Evolutionary conservation across 30 jellyfish, hydroid and myxozoan genomes (phyloP).

Genomic region (Aurelia sp.): DNA sequence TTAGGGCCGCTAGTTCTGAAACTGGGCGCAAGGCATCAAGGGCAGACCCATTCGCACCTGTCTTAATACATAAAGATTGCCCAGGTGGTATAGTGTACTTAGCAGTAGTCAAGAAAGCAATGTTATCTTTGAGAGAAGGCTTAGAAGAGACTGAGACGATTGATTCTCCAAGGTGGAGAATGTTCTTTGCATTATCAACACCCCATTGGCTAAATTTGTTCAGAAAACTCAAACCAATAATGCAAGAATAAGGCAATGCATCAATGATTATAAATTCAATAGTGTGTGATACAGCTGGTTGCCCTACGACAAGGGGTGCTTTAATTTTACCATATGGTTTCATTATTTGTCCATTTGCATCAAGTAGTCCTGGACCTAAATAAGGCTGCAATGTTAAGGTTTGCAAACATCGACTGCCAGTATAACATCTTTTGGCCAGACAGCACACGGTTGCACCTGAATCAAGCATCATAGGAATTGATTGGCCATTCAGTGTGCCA

Average conservation of each 20-base stretch:
- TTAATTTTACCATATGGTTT: background rate
- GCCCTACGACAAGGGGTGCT: slow-evolving; percentile 31
- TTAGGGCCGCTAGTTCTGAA: background rate
- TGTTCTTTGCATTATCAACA: no score
- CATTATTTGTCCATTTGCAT: slow-evolving; percentile 14
- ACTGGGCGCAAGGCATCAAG: background rate
- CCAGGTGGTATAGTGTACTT: slow-evolving; percentile 26
- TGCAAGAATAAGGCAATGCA: no score
- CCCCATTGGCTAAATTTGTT: no score
- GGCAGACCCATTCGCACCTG: slow-evolving; percentile 19
- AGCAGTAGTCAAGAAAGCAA: background rate
- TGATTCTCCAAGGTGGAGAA: no score
- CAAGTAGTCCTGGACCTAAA: background rate
- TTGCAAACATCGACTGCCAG: background rate
- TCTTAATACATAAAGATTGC: slow-evolving; percentile 2
- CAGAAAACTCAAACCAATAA: no score
- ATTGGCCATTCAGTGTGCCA: no score
- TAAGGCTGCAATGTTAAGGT: background rate
- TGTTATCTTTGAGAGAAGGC: no score
- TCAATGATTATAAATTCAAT: background rate
- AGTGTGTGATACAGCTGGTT: slow-evolving; percentile 14
- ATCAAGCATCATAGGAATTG: slow-evolving; percentile 2
- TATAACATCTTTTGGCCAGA: slow-evolving; percentile 16
- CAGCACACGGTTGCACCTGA: slow-evolving; percentile 34
- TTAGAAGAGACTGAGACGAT: no score